phyloP scores from a whole-genome alignment of 2,888 invertebrate species.

The Drosophila mayaguana region DNA sequence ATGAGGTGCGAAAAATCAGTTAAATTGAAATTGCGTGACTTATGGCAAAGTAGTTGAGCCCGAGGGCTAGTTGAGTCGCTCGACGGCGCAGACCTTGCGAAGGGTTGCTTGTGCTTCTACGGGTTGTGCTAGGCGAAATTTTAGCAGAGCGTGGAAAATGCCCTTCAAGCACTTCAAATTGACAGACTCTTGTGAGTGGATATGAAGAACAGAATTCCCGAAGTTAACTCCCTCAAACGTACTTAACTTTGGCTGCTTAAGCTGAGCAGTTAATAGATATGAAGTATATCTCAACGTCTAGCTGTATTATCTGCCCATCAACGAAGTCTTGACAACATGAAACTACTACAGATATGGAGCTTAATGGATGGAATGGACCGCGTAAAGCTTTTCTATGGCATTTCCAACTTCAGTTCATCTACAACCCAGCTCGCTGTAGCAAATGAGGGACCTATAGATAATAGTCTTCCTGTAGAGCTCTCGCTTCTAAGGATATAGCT shows the following conservation, averaged over 20 bases:
- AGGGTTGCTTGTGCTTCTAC: constrained; percentile 11
- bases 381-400: too few species aligned
- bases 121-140: not conserved
- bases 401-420: too few species aligned
- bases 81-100: not conserved
- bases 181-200: not conserved
- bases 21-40: constrained; percentile 57
- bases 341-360: too few species aligned
- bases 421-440: too few species aligned
- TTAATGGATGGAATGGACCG: too few species aligned
- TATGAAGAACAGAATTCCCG: not conserved
- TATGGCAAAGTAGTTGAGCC: constrained; percentile 25
- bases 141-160: not conserved
- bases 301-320: too few species aligned
- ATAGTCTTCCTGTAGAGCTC: too few species aligned
- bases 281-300: too few species aligned
- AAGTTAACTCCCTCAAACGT: not conserved
- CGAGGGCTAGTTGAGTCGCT: constrained; percentile 17
- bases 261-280: not conserved
- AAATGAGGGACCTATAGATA: too few species aligned
- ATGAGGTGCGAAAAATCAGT: constrained; percentile 69
- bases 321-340: too few species aligned
- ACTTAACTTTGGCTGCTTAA: not conserved
- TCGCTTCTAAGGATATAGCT: too few species aligned
- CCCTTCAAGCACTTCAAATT: not conserved